A percentile compares a stretch with the other conserved stretches of the same genome.
phyloP scores from a whole-genome alignment of 1,140 invertebrate species.

The Paraescarpia echinospica region DNA sequence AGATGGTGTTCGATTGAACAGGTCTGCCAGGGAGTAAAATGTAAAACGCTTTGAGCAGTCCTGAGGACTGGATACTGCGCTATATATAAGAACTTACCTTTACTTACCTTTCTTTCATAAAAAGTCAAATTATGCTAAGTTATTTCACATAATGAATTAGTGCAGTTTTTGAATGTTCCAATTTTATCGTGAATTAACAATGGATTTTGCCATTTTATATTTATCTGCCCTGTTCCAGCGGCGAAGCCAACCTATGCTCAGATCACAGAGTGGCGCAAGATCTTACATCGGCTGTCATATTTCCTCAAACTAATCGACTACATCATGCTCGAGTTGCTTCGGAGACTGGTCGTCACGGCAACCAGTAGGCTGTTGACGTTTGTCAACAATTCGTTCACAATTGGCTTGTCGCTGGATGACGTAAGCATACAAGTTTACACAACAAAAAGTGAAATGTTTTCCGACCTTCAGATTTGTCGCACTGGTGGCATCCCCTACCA shows the following conservation, averaged over 20 bases:
- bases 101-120: no score
- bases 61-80: no score
- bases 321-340: conserved; percentile 51
- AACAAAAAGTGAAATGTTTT: no score
- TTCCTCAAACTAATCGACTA: conserved; percentile 53
- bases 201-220: background rate
- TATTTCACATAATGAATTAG: background rate
- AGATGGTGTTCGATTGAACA: no score
- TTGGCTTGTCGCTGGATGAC: conserved; percentile 8
- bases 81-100: no score
- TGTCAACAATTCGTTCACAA: conserved; percentile 46
- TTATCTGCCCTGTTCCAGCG: conserved; percentile 7
- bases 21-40: no score
- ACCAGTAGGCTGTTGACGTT: conserved; percentile 47
- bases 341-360: conserved; percentile 50
- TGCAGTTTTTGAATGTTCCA: background rate
- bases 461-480: no score
- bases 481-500: no score
- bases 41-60: no score
- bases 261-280: conserved; percentile 56
- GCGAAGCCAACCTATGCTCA: conserved; percentile 53
- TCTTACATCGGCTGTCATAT: conserved; percentile 47
- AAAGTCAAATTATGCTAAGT: background rate
- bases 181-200: background rate
- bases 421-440: background rate